Percentiles rank a stretch among this genome's conserved stretches.
Evolutionary conservation across 1,140 invertebrate species (phyloP).

Genomic region (Leguminivora glycinivorella): DNA sequence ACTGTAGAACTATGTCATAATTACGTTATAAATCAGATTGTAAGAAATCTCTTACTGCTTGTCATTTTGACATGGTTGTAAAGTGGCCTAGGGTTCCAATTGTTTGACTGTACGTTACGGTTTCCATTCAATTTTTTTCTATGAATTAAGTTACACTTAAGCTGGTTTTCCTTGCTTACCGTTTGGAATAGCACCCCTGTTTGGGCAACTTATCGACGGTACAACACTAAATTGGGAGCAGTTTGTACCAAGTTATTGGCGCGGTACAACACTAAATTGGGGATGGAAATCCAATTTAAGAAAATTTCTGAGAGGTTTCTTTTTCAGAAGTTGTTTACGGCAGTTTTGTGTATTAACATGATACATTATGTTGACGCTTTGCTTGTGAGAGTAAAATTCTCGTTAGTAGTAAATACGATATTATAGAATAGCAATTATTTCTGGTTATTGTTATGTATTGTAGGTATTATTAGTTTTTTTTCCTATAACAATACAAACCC

Average conservation of each 20-base stretch:
- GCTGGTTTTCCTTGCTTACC: conserved; percentile 46
- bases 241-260: conserved; percentile 31
- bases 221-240: conserved; percentile 5
- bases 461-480: too few species aligned
- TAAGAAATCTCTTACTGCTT: too few species aligned
- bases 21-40: too few species aligned
- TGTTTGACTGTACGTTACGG: too few species aligned
- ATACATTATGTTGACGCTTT: conserved; percentile 2
- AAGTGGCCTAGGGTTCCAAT: too few species aligned
- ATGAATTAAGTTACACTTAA: background rate
- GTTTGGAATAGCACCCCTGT: conserved; percentile 39
- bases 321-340: conserved; percentile 8
- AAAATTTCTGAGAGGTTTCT: background rate
- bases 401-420: too few species aligned
- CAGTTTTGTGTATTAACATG: conserved; percentile 5
- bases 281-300: conserved; percentile 17
- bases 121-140: too few species aligned
- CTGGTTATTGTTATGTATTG: too few species aligned
- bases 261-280: conserved; percentile 27
- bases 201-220: conserved; percentile 9
- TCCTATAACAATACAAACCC: too few species aligned
- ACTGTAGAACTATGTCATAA: too few species aligned
- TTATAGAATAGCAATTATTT: too few species aligned
- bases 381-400: conserved; percentile 30
- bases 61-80: too few species aligned